These are phyloP conservation scores for Vulpes lagopus DNA, from an alignment of 2,113 vertebrate species.

Conservation along the genomic window DNA sequence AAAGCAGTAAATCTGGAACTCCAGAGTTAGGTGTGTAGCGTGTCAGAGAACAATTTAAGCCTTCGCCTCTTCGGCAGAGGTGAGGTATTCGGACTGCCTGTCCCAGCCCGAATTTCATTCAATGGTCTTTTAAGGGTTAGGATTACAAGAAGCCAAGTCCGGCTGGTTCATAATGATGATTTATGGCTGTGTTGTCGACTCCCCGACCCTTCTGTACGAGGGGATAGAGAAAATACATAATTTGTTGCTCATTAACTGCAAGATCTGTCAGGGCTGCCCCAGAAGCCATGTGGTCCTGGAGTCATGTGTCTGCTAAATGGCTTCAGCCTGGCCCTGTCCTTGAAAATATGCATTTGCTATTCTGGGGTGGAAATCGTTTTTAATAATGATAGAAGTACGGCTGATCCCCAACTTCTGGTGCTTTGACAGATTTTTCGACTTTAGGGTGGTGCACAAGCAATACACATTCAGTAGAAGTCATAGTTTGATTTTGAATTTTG, in stretches of 20 bases:
- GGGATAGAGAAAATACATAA: conserved; percentile 79
- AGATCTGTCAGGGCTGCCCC: conserved; percentile 67
- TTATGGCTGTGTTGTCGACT: conserved; percentile 80
- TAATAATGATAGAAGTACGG: conserved; percentile 45
- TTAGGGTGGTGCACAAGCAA: background rate
- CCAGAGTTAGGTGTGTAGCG: conserved; percentile 76
- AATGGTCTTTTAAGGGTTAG: conserved; percentile 82
- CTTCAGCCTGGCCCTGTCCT: conserved; percentile 60
- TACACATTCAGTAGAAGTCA: background rate
- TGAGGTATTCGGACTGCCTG: conserved; percentile 82
- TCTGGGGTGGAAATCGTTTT: background rate
- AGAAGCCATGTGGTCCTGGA: conserved; percentile 47
- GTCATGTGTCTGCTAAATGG: conserved; percentile 60
- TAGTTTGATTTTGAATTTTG: background rate
- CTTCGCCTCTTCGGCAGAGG: conserved; percentile 80
- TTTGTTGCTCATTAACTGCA: conserved; percentile 75
- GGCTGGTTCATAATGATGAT: conserved; percentile 84
- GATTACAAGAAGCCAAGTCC: conserved; percentile 82
- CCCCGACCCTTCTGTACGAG: conserved; percentile 68
- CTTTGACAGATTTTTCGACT: background rate
- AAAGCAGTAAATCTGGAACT: conserved; percentile 87
- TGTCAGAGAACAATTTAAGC: conserved; percentile 81
- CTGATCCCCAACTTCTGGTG: background rate
- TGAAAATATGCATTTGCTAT: background rate
- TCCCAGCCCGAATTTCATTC: conserved; percentile 88